phyloP scores from a whole-genome alignment of 2,797 vertebrate genomes.

The Arrhamphus sclerolepis region DNA sequence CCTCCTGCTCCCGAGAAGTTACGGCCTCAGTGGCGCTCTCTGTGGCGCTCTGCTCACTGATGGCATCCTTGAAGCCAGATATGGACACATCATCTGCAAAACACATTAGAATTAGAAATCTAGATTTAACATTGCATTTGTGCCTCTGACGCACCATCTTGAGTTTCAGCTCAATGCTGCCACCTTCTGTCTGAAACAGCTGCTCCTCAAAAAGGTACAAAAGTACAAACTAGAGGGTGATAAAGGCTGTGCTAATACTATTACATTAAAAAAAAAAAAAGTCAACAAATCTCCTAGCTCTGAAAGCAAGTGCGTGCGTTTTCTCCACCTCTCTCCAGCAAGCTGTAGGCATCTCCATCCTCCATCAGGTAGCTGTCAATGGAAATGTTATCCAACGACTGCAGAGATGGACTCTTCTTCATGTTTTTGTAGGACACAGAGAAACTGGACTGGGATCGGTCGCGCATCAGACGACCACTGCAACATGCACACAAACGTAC shows the following conservation, averaged over 20 bases:
- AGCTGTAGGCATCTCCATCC: conserved; percentile 89
- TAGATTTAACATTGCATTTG: too few species aligned
- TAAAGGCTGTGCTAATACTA: not conserved
- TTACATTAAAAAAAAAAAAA: not conserved
- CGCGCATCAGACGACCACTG: conserved; percentile 90
- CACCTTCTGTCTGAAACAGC: conserved; percentile 57
- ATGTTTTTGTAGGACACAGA: conserved; percentile 92
- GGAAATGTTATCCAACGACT: conserved; percentile 94
- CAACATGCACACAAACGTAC: conserved; percentile 35
- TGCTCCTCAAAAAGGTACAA: too few species aligned
- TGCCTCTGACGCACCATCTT: too few species aligned
- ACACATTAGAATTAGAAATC: not conserved
- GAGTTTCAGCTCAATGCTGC: conserved; percentile 44
- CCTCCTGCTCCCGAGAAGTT: conserved; percentile 79
- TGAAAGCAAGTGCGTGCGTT: conserved; percentile 6
- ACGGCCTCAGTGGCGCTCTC: conserved; percentile 78
- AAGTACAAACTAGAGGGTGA: not conserved
- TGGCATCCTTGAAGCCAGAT: conserved; percentile 80
- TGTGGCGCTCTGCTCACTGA: conserved; percentile 80
- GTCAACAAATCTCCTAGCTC: not conserved
- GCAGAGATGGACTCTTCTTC: conserved; percentile 94
- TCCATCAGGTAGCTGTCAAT: conserved; percentile 93
- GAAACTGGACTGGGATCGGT: conserved; percentile 88
- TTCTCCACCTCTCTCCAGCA: conserved; percentile 88
- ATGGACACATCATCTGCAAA: conserved; percentile 84